Evolutionary conservation across 1,140 invertebrate genomes (phyloP), one percentile per base, ranked within the genome.

Genomic region (Caenorhabditis tropicalis): DNA sequence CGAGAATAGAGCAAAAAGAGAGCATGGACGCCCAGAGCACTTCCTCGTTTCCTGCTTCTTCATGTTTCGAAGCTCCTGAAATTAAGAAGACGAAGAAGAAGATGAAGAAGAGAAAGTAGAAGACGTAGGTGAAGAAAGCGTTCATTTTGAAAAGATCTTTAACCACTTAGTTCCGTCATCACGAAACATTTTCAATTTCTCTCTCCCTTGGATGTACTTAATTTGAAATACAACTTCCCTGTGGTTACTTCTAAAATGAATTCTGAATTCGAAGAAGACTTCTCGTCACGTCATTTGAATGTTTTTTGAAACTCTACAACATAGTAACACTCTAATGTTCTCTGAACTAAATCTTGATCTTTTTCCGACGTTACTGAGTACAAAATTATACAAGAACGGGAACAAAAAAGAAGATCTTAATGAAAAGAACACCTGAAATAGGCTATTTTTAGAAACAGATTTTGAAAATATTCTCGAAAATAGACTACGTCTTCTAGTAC

Each of bases 1-100:
- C 36, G 65, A 74, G 65, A 74, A 74, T 74, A 74, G 65, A 74
- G 65, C 65, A 74, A 74, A 74, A 74, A 43, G 65, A 74, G 65
- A 74, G 65, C 65, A 74, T 21, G 33, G 65, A 74, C 65, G 36
- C 29, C 65, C 36, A 74, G 65, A 74, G 65, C 65, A 74, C 65
- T 74, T 74, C 65, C 65, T 74, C 36, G 65, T 74, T 74, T 74
- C 36, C 65, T 46, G 21, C 2, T 46, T 10, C 53, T 58, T 36
- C 58, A 65, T 65, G 65, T 43, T 74, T 74, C 65, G 65, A 74
- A 70, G 60, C 60, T 70, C 33, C 60, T 27, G 24, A 70, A 74
- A 74, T 43, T 74, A 27, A 24, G 65, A 46, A 43, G 36, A 74
- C 2, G 65, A n/a, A 29, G n/a, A n/a, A 21, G 65, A 74, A 43